A percentile compares a stretch with the other conserved stretches of the same genome.
phyloP scores from a whole-genome alignment of 2,113 vertebrate genomes.

The Azemiops feae region DNA sequence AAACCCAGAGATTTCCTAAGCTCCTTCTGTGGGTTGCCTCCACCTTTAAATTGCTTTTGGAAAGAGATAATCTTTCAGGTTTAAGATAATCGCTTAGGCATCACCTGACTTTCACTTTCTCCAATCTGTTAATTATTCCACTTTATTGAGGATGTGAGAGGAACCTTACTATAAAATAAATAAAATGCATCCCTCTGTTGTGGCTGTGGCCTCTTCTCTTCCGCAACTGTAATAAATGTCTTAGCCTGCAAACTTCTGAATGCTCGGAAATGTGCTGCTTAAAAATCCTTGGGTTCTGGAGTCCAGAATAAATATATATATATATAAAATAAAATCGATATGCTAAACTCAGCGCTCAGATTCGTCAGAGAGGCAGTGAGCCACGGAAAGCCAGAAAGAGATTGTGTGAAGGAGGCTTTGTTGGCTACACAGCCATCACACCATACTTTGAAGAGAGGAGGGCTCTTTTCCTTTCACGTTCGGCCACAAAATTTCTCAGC shows the following conservation, averaged over 20 bases:
- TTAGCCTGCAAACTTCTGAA: not conserved
- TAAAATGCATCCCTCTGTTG: not conserved
- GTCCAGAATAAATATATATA: too few relatives aligned
- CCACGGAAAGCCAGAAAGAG: not conserved
- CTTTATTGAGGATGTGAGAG: not conserved
- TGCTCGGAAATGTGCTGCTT: not conserved
- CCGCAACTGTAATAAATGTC: rapidly evolving
- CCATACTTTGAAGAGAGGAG: constrained; percentile 77
- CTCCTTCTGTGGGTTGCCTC: not conserved
- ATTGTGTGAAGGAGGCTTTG: rapidly evolving
- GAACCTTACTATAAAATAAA: not conserved
- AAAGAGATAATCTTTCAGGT: not conserved
- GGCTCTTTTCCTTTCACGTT: constrained; percentile 82
- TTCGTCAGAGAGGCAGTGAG: too few relatives aligned
- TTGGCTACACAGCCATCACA: constrained; percentile 56
- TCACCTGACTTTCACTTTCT: not conserved
- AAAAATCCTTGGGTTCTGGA: too few relatives aligned
- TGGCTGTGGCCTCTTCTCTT: not conserved
- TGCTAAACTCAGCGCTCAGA: too few relatives aligned
- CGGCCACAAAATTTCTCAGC: constrained; percentile 83
- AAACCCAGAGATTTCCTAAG: not conserved
- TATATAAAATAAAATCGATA: too few relatives aligned
- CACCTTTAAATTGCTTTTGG: not conserved
- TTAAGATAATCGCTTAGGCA: too few relatives aligned
- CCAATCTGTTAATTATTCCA: not conserved